Conservation (phyloP, 2,113 vertebrate species). For the Python bivittatus region DNA sequence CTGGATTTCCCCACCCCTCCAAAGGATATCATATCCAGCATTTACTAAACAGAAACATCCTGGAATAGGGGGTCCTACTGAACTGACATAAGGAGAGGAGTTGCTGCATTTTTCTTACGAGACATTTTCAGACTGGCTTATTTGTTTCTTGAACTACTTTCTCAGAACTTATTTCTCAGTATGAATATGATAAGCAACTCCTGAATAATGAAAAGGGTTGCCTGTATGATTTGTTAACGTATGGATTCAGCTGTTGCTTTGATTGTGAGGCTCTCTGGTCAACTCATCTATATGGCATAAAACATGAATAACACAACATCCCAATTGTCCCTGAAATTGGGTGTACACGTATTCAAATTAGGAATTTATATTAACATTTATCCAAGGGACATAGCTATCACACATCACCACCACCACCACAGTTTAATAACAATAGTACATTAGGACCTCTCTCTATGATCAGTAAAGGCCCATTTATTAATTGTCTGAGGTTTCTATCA, state of each 20-base stretch:
- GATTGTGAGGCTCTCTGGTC: neutral
- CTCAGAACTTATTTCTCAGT: too few species aligned
- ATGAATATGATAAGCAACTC: too few species aligned
- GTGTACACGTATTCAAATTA: slow-evolving; percentile 43
- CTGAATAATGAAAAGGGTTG: too few species aligned
- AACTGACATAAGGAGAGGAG: neutral
- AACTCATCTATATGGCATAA: neutral
- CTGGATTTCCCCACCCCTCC: neutral
- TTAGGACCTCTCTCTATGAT: neutral
- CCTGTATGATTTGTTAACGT: neutral
- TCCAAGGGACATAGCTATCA: slow-evolving; percentile 48
- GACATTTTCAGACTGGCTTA: too few species aligned
- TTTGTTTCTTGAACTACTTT: too few species aligned
- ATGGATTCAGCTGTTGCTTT: neutral
- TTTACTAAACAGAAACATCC: neutral
- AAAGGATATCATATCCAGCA: neutral
- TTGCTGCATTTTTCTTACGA: too few species aligned
- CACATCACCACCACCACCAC: neutral
- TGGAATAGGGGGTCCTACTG: neutral
- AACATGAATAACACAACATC: neutral
- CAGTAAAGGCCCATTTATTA: neutral
- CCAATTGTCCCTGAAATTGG: slow-evolving; percentile 3
- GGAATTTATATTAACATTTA: slow-evolving; percentile 60
- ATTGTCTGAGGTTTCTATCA: neutral
- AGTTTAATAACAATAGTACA: slow-evolving; percentile 58